Percentiles rank a stretch among this genome's conserved stretches.
phyloP scores from a whole-genome alignment of 2,113 vertebrate genomes.

The Rhinoderma darwinii region DNA sequence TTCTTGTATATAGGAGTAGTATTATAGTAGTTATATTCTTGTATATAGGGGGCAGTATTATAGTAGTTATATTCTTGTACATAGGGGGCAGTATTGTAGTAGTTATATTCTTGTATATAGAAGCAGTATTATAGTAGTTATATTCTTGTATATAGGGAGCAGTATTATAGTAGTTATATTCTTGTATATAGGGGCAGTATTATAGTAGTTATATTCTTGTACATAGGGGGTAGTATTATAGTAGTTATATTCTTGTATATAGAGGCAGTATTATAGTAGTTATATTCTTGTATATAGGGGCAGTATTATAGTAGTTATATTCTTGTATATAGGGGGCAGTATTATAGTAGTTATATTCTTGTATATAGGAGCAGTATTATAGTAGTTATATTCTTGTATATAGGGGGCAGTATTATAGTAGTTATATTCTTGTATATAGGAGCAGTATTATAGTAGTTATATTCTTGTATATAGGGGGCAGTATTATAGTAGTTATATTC shows the following conservation, averaged over 20 bases:
- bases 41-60: neutral
- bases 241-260: too few species aligned
- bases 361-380: neutral
- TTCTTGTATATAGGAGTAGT: neutral
- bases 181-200: neutral
- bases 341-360: too few species aligned
- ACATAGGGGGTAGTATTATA: too few species aligned
- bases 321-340: neutral
- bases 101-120: too few species aligned
- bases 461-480: neutral
- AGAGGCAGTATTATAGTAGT: too few species aligned
- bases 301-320: neutral
- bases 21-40: neutral
- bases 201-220: too few species aligned
- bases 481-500: constrained; percentile 20
- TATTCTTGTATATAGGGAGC: neutral
- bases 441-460: constrained; percentile 10
- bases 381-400: constrained; percentile 13
- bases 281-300: neutral
- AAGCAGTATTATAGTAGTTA: constrained; percentile 8
- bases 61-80: neutral
- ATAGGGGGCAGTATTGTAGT: too few species aligned
- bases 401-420: neutral
- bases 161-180: constrained; percentile 11
- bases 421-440: neutral